These are phyloP conservation scores for Drosophila aldrichi DNA, from an alignment of 2,888 invertebrate species.

Conservation along the genomic window DNA sequence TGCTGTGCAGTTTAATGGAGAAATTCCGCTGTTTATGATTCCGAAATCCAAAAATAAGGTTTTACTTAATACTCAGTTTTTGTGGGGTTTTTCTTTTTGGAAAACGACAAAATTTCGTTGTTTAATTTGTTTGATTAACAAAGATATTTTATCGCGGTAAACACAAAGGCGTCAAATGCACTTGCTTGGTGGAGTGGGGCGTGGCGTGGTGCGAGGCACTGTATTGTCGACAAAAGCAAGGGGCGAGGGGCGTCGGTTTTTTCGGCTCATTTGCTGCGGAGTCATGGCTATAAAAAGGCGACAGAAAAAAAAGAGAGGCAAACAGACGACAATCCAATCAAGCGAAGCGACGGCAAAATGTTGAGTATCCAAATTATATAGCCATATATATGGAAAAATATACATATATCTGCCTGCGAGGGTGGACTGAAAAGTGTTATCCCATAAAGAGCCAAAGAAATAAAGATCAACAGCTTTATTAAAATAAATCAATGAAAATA, in stretches of 20 bases:
- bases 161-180: constrained; percentile 71
- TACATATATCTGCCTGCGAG: background rate
- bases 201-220: background rate
- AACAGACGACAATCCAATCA: constrained; percentile 50
- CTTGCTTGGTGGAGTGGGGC: constrained; percentile 43
- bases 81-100: constrained; percentile 18
- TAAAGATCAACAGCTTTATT: background rate
- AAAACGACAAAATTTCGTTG: constrained; percentile 19
- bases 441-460: background rate
- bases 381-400: background rate
- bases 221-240: background rate
- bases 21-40: constrained; percentile 8
- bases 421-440: background rate
- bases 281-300: constrained; percentile 65
- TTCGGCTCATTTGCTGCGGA: constrained; percentile 27
- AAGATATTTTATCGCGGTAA: constrained; percentile 74
- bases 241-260: background rate
- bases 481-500: too few species aligned
- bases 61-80: constrained; percentile 7
- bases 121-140: constrained; percentile 75
- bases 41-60: constrained; percentile 33
- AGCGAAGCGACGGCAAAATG: constrained; percentile 42
- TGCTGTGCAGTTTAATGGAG: background rate
- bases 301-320: constrained; percentile 47
- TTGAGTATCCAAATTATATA: background rate